Percentiles rank a stretch among this genome's conserved stretches.
phyloP scores from a whole-genome alignment of 2,113 vertebrate species.

The Phodopus roborovskii region DNA sequence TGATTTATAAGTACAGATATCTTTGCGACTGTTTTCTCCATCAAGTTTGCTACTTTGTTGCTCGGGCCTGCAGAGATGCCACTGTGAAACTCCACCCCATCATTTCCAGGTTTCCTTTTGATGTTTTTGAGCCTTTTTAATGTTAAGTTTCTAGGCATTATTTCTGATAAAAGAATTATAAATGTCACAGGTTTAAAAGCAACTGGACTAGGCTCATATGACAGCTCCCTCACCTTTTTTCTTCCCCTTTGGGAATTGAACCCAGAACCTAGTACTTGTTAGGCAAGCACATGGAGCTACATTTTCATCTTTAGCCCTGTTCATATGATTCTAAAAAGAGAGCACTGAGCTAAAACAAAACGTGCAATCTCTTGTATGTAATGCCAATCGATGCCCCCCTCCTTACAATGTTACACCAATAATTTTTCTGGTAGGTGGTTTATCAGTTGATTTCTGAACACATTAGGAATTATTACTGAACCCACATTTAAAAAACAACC shows the following conservation, averaged over 20 bases:
- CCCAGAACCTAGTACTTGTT: background rate
- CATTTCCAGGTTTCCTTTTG: background rate
- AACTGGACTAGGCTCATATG: background rate
- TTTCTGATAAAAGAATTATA: background rate
- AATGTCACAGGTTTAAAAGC: background rate
- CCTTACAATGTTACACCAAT: background rate
- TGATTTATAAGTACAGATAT: conserved; percentile 30
- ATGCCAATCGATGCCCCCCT: background rate
- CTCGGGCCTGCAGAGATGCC: background rate
- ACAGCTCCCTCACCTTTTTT: background rate
- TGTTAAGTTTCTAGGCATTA: background rate
- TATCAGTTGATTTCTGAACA: background rate
- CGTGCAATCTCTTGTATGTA: background rate
- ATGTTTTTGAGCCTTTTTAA: background rate
- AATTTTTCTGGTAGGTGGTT: conserved; percentile 16
- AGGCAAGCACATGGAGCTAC: background rate
- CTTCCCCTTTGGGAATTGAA: background rate
- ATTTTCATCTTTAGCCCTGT: background rate
- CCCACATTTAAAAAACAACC: too few relatives aligned
- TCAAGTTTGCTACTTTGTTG: background rate
- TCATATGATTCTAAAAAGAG: conserved; percentile 3
- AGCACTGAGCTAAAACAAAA: conserved; percentile 17
- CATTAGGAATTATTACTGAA: background rate
- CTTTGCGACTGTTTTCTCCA: background rate
- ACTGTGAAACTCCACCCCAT: background rate